Base-by-base conservation (phyloP, 2,888 invertebrate genomes). In the Leptinotarsa rubiginosa region DNA sequence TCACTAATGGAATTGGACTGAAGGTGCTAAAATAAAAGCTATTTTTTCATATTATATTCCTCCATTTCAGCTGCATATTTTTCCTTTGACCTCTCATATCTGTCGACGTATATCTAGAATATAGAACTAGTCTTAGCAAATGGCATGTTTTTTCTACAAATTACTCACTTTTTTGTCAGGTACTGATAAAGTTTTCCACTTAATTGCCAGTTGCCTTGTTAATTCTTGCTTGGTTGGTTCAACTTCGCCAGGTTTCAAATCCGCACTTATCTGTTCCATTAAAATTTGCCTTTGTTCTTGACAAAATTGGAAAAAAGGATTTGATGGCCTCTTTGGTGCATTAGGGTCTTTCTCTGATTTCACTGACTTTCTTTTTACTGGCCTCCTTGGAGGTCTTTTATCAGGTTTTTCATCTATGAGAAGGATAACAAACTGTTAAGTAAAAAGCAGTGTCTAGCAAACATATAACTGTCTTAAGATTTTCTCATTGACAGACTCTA, bases 301-400 rank as follows among this genome's bases (percentile, higher is more conserved):
- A 80, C 94, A 94, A 86, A 93, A 94, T 87, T 94, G 93, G 83
- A 94, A 94, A 87, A 94, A 94, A 66, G 94, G 94, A 90, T 94
- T 94, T 70, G 94, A 93, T 1, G 94, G 94, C 79, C 94, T 90
- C 85, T 94, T 94, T 0, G 94, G 94, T 66, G 94, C 94, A 87
- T 93, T 93, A 0, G 94, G 94, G 87, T 94, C 94, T 82, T 88
- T 88, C 81, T 91, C 91, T 5, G 87, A 81, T 86, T 91, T 92
- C 12, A 80, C 65, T 79, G 91, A 91, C 88, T 92, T 93, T 80
- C 85, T 87, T 80, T 88, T 88, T 0, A 78, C 75, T 2, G 83
- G 70, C 79, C 84, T 85, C 25, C 83, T 84, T 73, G 84, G 83
- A 20, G 83, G 77, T 79, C 87, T 87, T 59, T 81, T 79, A 70